Conservation (phyloP, 2,797 vertebrate genomes). For the Lagorchestes hirsutus region DNA sequence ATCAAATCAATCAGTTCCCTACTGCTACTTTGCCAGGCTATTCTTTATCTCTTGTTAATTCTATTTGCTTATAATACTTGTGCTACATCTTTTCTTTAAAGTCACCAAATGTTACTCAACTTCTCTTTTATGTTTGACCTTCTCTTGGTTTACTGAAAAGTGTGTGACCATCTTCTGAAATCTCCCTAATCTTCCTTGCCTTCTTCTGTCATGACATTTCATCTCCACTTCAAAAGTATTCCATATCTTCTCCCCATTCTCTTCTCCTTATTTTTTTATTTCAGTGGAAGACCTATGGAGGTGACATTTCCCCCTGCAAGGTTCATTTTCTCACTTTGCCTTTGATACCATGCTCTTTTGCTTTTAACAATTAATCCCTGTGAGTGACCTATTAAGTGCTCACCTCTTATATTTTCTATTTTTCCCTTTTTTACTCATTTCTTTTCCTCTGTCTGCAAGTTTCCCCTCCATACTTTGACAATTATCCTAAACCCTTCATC, state of each 20-base stretch:
- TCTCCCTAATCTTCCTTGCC: not conserved
- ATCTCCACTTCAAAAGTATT: not conserved
- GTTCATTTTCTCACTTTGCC: not conserved
- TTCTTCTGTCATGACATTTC: not conserved
- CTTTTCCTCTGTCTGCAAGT: not conserved
- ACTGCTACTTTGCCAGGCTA: not conserved
- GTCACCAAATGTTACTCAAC: not conserved
- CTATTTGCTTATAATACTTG: not conserved
- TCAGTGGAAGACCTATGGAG: not conserved
- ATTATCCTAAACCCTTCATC: not conserved
- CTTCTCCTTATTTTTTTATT: not conserved
- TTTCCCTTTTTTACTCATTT: not conserved
- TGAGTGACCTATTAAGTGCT: not conserved
- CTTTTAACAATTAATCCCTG: not conserved
- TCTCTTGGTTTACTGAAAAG: not conserved
- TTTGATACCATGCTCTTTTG: not conserved
- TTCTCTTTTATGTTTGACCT: not conserved
- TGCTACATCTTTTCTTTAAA: not conserved
- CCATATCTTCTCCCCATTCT: not conserved
- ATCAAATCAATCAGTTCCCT: not conserved
- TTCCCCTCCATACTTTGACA: not conserved
- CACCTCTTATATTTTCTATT: not conserved
- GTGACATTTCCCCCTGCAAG: not conserved
- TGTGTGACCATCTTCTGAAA: not conserved
- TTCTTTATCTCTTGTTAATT: not conserved